Evolutionary conservation across 2,113 vertebrate genomes (phyloP).

Genomic region (Pogonocichla stellata): DNA sequence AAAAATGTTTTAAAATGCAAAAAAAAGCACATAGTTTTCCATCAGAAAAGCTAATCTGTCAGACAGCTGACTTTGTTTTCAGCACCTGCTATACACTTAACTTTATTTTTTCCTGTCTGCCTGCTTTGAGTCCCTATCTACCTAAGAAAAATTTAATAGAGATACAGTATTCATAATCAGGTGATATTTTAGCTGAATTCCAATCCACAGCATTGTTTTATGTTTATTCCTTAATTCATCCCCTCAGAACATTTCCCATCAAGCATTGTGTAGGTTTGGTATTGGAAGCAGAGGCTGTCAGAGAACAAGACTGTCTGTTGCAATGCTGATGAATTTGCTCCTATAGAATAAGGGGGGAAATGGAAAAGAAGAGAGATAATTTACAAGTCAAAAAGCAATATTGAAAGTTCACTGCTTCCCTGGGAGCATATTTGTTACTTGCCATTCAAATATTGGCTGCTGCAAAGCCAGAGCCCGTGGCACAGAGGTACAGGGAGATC

Average conservation of each 20-base stretch:
- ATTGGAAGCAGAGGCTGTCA: not conserved
- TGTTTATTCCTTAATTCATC: not conserved
- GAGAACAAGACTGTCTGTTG: not conserved
- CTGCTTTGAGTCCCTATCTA: not conserved
- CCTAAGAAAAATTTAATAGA: not conserved
- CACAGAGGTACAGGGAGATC: not conserved
- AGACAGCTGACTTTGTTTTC: not conserved
- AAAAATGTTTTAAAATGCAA: not conserved
- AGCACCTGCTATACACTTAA: not conserved
- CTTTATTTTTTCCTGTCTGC: not conserved
- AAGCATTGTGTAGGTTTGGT: not conserved
- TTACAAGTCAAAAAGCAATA: not conserved
- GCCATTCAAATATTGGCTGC: not conserved
- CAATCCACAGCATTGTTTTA: not conserved
- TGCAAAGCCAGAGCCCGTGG: not conserved
- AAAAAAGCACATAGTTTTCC: not conserved
- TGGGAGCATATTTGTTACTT: not conserved
- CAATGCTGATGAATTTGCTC: not conserved
- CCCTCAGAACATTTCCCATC: not conserved
- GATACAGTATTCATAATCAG: not conserved
- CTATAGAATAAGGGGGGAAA: not conserved
- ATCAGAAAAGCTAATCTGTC: not conserved
- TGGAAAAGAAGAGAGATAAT: not conserved
- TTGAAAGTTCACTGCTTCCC: not conserved
- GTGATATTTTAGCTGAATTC: not conserved